Conservation (phyloP, 2,888 invertebrate genomes). For the Agriotes lineatus region DNA sequence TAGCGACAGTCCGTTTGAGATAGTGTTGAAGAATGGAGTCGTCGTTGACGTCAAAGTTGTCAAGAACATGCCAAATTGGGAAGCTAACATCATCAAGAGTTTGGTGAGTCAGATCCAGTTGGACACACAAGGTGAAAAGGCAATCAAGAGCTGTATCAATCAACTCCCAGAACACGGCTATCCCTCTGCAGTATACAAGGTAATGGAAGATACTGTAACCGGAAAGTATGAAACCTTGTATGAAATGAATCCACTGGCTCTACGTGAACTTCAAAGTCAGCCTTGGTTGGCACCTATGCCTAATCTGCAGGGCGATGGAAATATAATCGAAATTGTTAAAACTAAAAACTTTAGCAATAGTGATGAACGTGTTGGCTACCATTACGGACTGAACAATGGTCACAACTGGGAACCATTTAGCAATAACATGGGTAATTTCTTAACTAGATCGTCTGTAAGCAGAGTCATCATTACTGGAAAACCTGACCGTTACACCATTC, state of each 20-base stretch:
- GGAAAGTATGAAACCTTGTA: conserved; percentile 82
- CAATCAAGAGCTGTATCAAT: conserved; percentile 66
- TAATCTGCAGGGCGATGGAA: conserved; percentile 66
- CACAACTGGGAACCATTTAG: conserved; percentile 54
- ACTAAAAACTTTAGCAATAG: conserved; percentile 75
- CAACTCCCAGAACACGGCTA: conserved; percentile 63
- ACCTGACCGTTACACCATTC: conserved; percentile 72
- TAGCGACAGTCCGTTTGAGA: conserved; percentile 73
- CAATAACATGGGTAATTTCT: conserved; percentile 61
- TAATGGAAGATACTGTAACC: conserved; percentile 79
- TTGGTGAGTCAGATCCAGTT: conserved; percentile 78
- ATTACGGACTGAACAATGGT: conserved; percentile 70
- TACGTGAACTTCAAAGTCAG: conserved; percentile 69
- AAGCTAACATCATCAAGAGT: conserved; percentile 79
- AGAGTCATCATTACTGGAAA: conserved; percentile 70
- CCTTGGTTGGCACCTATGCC: conserved; percentile 69
- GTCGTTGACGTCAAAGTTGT: conserved; percentile 72
- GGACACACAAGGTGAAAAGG: conserved; percentile 73
- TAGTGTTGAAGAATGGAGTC: conserved; percentile 73
- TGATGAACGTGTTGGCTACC: conserved; percentile 73
- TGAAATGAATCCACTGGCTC: conserved; percentile 72
- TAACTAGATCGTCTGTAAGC: conserved; percentile 71
- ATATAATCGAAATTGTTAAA: conserved; percentile 74
- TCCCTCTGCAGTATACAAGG: conserved; percentile 72
- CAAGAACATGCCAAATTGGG: conserved; percentile 69